Evolutionary conservation across 2,888 invertebrate genomes (phyloP).

Genomic region (Apantesis nais): DNA sequence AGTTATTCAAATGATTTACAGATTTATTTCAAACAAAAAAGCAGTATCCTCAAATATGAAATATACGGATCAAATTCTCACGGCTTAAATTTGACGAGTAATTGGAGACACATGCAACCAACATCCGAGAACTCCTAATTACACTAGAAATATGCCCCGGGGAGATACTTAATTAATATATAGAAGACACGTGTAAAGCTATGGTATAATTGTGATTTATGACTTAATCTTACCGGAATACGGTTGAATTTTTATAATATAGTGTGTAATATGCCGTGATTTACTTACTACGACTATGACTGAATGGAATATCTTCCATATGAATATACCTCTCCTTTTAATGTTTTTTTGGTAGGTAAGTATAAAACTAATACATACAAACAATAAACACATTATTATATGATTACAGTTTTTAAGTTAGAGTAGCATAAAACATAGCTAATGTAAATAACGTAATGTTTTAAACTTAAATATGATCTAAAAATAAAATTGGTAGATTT

Average conservation of each 20-base stretch:
- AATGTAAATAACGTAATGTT: background rate
- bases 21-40: conserved; percentile 11
- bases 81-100: conserved; percentile 64
- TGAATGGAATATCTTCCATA: background rate
- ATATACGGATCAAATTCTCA: conserved; percentile 56
- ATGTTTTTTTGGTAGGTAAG: background rate
- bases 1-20: background rate
- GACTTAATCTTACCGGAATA: conserved; percentile 38
- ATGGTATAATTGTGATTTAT: conserved; percentile 68
- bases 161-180: conserved; percentile 68
- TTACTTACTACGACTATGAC: background rate
- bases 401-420: background rate
- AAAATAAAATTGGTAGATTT: background rate
- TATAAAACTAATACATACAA: background rate
- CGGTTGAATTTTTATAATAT: conserved; percentile 33
- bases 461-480: background rate
- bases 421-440: background rate
- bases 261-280: conserved; percentile 24
- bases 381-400: background rate
- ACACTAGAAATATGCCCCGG: conserved; percentile 66
- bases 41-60: conserved; percentile 33
- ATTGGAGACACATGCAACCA: conserved; percentile 67
- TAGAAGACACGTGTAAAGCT: conserved; percentile 61
- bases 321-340: background rate
- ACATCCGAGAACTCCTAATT: conserved; percentile 62